Conservation (phyloP, 2,888 invertebrate genomes). For the Pyrrhia umbra region DNA sequence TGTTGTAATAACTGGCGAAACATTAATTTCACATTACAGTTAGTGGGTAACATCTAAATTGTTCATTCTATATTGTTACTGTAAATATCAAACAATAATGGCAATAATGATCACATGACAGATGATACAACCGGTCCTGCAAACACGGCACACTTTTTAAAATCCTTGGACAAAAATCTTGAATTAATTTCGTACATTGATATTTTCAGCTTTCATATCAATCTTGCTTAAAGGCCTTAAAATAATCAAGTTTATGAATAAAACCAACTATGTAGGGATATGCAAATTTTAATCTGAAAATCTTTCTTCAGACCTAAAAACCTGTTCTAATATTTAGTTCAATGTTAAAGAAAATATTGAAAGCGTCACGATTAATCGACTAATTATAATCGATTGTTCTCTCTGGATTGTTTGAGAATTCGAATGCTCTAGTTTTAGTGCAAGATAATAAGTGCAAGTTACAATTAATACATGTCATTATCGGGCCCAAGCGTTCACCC, state of each 20-base stretch:
- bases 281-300: conserved; percentile 41
- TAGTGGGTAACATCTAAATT: conserved; percentile 4
- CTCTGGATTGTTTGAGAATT: conserved; percentile 26
- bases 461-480: conserved; percentile 84
- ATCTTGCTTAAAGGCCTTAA: background rate
- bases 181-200: background rate
- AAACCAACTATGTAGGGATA: conserved; percentile 12
- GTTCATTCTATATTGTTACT: conserved; percentile 25
- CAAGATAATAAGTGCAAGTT: conserved; percentile 70
- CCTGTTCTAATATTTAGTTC: conserved; percentile 22
- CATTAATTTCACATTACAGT: conserved; percentile 9
- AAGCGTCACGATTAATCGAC: conserved; percentile 33
- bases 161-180: conserved; percentile 37
- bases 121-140: conserved; percentile 21
- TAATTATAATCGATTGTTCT: conserved; percentile 38
- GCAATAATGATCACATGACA: conserved; percentile 14
- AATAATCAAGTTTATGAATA: conserved; percentile 3
- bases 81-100: conserved; percentile 10
- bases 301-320: conserved; percentile 19
- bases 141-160: conserved; percentile 39
- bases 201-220: conserved; percentile 23
- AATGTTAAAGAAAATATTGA: conserved; percentile 36
- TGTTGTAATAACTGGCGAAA: conserved; percentile 23
- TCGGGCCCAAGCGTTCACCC: conserved; percentile 70
- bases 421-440: conserved; percentile 60